A percentile compares a stretch with the other conserved stretches of the same genome.
phyloP scores from a whole-genome alignment of 2,113 vertebrate species.

The Osmerus eperlanus region DNA sequence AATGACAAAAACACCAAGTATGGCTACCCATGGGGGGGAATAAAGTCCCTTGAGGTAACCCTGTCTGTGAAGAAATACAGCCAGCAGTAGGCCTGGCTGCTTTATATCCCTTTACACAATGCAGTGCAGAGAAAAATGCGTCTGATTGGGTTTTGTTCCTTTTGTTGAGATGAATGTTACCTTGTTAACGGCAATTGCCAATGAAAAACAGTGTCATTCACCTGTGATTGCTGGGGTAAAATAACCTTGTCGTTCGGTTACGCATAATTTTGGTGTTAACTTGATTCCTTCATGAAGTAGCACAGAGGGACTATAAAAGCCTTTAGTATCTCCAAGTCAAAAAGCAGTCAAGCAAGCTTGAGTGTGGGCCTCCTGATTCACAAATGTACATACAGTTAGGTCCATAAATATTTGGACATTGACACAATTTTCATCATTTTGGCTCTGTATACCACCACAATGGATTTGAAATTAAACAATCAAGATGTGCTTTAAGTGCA shows the following conservation, averaged over 20 bases:
- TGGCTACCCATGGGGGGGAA: not conserved
- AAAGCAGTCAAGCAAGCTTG: too few relatives aligned
- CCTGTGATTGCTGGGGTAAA: too few relatives aligned
- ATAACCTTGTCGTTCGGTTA: too few relatives aligned
- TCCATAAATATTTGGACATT: too few relatives aligned
- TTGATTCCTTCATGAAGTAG: too few relatives aligned
- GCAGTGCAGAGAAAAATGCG: not conserved
- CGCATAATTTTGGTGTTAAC: too few relatives aligned
- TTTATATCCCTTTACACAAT: not conserved
- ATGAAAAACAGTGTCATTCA: not conserved
- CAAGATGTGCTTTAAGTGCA: too few relatives aligned
- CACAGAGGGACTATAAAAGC: too few relatives aligned
- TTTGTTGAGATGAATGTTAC: not conserved
- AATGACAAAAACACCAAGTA: constrained; percentile 17
- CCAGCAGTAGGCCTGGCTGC: not conserved
- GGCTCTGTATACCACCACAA: too few relatives aligned
- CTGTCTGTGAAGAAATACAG: constrained; percentile 8
- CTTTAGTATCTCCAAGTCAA: too few relatives aligned
- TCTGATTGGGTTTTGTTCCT: not conserved
- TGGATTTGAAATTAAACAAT: too few relatives aligned
- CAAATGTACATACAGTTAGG: not conserved
- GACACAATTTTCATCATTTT: too few relatives aligned
- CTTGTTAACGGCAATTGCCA: not conserved
- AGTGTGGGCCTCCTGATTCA: not conserved
- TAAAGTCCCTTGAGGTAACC: not conserved